These are phyloP conservation scores for Hirtodrosophila duncani DNA, from an alignment of 2,888 invertebrate genomes.

Conservation along the genomic window DNA sequence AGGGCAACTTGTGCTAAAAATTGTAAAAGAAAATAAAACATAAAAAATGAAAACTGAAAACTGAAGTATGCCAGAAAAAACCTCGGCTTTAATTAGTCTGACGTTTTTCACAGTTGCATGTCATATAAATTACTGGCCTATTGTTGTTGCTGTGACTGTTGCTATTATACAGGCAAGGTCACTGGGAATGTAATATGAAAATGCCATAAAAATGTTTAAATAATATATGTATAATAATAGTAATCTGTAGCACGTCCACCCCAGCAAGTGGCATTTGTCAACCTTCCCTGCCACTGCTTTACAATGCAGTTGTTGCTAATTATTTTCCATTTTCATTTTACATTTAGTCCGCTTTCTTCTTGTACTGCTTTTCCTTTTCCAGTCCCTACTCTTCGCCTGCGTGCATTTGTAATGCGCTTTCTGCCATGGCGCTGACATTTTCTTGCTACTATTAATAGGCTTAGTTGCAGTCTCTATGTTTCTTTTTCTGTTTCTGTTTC, in stretches of 20 bases:
- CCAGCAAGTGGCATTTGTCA: neutral
- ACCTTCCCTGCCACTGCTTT: constrained; percentile 3
- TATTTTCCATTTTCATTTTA: constrained; percentile 50
- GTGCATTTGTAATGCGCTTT: constrained; percentile 45
- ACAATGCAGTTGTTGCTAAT: constrained; percentile 46
- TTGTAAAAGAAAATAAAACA: neutral
- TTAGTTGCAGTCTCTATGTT: constrained; percentile 35
- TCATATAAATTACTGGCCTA: constrained; percentile 48
- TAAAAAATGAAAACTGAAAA: constrained; percentile 1
- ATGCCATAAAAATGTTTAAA: constrained; percentile 24
- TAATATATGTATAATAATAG: constrained; percentile 23
- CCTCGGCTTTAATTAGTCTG: constrained; percentile 53
- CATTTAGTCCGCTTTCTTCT: constrained; percentile 14
- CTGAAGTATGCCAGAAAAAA: constrained; percentile 3
- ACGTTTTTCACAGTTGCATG: constrained; percentile 51
- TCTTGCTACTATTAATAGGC: constrained; percentile 52
- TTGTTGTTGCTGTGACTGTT: constrained; percentile 25
- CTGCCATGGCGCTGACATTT: constrained; percentile 39
- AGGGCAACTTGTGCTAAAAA: constrained; percentile 2
- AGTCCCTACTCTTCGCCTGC: neutral
- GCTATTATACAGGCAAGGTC: constrained; percentile 10
- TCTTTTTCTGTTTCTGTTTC: too few species aligned
- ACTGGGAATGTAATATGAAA: constrained; percentile 10
- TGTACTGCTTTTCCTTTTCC: constrained; percentile 1
- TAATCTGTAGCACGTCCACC: constrained; percentile 11